Base-by-base conservation (phyloP, 2,888 invertebrate genomes). In the Apeira syringaria region DNA sequence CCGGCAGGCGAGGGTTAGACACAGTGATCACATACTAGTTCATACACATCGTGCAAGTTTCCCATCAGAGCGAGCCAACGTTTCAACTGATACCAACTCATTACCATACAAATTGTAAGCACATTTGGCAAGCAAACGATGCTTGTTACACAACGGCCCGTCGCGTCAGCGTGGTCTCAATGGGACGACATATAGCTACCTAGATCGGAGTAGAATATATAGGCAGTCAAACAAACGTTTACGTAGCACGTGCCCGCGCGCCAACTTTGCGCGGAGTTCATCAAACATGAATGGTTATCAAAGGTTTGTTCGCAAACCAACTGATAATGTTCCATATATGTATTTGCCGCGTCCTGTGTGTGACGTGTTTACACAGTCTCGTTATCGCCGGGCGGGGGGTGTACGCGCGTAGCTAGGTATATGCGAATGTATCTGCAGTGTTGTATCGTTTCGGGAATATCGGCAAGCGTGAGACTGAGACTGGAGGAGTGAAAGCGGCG, bases 191-290 rank as follows among this genome's bases (percentile, higher is more conserved):
- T n/a, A n/a, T n/a, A n/a, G n/a, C n/a, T n/a, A n/a, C n/a, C n/a
- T n/a, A n/a, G n/a, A n/a, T n/a, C n/a, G n/a, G n/a, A n/a, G n/a
- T n/a, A n/a, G n/a, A n/a, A n/a, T n/a, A 44, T 27, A 33, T 25
- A 37, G 30, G 42, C 26, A 48, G 47, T 31, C 50, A 34, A 53
- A 51, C 40, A 43, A 38, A 37, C 56, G 33, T 4, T 15, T 15
- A 29, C 15, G 7, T 18, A 5, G 5, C 2, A 0, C 8, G 17
- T 18, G 18, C 13, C n/a, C 11, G 18, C 27, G 37, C 30, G 41
- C 27, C 40, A 43, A 62, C 62, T 64, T 64, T 62, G 58, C 48
- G 41, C 22, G 44, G 36, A 56, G 47, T 2, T 52, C 42, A 41
- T 33, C 54, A 53, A 53, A 50, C 35, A 35, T n/a, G n/a, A n/a